Percentiles rank a stretch among this genome's conserved stretches.
phyloP scores from a whole-genome alignment of 2,797 vertebrate genomes.

The Urosaurus nigricauda region DNA sequence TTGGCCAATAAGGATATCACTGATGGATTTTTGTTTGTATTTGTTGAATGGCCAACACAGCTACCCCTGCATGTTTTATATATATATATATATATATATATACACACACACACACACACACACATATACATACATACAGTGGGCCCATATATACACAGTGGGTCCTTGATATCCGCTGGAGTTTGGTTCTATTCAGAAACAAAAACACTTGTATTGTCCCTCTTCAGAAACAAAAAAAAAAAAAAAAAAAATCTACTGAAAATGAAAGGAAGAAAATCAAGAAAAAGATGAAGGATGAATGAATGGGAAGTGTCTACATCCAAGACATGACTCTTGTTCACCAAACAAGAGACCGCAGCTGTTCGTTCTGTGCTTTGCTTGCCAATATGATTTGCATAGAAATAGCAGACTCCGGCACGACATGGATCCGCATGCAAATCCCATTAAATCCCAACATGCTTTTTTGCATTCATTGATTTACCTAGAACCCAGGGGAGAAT shows the following conservation, averaged over 20 bases:
- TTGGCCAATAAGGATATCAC: too few relatives aligned
- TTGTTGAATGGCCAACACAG: too few relatives aligned
- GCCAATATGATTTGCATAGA: conserved; percentile 39
- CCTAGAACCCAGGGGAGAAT: conserved; percentile 96
- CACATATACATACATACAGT: too few relatives aligned
- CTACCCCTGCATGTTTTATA: too few relatives aligned
- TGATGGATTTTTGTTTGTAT: too few relatives aligned
- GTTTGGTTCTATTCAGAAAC: too few relatives aligned
- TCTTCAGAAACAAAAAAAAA: too few relatives aligned
- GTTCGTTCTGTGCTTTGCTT: conserved; percentile 34
- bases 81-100: too few relatives aligned
- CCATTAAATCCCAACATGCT: neutral
- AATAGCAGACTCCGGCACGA: neutral
- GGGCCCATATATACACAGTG: too few relatives aligned
- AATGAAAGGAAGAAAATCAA: neutral
- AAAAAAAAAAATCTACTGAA: neutral
- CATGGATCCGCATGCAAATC: conserved; percentile 1
- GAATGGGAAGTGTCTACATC: conserved; percentile 21
- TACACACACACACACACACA: too few relatives aligned
- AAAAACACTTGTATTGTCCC: too few relatives aligned
- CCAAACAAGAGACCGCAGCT: conserved; percentile 60
- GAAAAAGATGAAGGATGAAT: neutral
- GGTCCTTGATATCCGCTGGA: too few relatives aligned
- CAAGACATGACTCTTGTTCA: conserved; percentile 9
- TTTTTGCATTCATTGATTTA: conserved; percentile 70